Percentiles rank a stretch among this genome's conserved stretches.
These are phyloP conservation scores for Lytechinus variegatus DNA, from an alignment of 35 echinoderm and acorn worm genomes.

Conservation along the genomic window DNA sequence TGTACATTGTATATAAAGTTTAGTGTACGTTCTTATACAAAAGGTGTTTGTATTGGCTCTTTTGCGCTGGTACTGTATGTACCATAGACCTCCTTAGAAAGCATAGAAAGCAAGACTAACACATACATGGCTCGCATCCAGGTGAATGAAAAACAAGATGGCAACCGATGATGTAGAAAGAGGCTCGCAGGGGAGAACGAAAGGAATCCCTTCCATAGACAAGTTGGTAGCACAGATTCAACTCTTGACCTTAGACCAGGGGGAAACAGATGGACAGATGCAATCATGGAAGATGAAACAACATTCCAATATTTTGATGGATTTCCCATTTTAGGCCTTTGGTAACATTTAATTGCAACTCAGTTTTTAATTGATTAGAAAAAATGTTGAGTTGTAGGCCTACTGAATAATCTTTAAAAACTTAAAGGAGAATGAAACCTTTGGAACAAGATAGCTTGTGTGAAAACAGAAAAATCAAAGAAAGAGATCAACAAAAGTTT, in stretches of 20 bases:
- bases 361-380: background rate
- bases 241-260: constrained; percentile 8
- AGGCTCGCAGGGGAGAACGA: background rate
- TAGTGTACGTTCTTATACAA: too few species aligned
- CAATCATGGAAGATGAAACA: background rate
- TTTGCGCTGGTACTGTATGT: too few species aligned
- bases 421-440: too few species aligned
- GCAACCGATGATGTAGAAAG: constrained; percentile 9
- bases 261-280: constrained; percentile 16
- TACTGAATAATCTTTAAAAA: background rate
- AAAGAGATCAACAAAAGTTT: too few species aligned
- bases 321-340: background rate
- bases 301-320: background rate
- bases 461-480: too few species aligned
- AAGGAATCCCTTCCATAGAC: background rate
- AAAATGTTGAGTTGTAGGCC: background rate
- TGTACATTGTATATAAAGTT: too few species aligned
- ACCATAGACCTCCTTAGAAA: background rate
- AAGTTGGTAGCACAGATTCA: background rate
- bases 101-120: background rate
- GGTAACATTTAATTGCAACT: background rate
- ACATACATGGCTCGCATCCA: background rate
- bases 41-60: too few species aligned
- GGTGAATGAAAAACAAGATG: constrained; percentile 18
- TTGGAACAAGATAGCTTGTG: too few species aligned